Percentiles rank a stretch among this genome's conserved stretches.
phyloP scores from a whole-genome alignment of 2,888 invertebrate species.

The Nipponacmea schrenckii region DNA sequence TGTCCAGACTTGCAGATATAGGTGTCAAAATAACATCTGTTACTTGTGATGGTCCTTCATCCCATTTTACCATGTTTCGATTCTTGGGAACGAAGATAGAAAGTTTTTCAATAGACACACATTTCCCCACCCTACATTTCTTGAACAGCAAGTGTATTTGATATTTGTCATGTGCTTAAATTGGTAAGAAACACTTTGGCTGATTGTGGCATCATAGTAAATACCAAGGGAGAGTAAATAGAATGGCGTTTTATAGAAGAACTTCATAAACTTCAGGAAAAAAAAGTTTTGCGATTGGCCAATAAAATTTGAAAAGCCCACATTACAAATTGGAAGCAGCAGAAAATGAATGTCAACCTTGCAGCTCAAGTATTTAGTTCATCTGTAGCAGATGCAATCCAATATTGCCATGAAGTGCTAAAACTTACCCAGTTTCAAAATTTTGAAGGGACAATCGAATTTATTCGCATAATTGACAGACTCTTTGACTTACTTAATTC shows the following conservation, averaged over 20 bases:
- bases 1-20: conserved; percentile 1
- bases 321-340: background rate
- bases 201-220: background rate
- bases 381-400: background rate
- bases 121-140: background rate
- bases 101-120: background rate
- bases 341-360: background rate
- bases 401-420: background rate
- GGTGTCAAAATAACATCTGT: conserved; percentile 5
- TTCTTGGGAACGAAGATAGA: conserved; percentile 1
- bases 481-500: conserved; percentile 2
- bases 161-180: background rate
- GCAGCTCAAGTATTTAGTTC: too few relatives aligned
- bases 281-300: background rate
- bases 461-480: conserved; percentile 1
- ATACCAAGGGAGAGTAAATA: background rate
- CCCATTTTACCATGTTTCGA: conserved; percentile 8
- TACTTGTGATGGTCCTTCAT: conserved; percentile 14
- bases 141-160: background rate
- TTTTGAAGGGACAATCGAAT: background rate
- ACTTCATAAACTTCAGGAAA: background rate
- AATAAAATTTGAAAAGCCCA: background rate
- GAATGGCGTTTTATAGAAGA: background rate
- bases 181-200: background rate
- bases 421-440: background rate